A percentile compares a stretch with the other conserved stretches of the same genome.
phyloP scores from a whole-genome alignment of 2,888 invertebrate genomes.

The Andrena flavipes region DNA sequence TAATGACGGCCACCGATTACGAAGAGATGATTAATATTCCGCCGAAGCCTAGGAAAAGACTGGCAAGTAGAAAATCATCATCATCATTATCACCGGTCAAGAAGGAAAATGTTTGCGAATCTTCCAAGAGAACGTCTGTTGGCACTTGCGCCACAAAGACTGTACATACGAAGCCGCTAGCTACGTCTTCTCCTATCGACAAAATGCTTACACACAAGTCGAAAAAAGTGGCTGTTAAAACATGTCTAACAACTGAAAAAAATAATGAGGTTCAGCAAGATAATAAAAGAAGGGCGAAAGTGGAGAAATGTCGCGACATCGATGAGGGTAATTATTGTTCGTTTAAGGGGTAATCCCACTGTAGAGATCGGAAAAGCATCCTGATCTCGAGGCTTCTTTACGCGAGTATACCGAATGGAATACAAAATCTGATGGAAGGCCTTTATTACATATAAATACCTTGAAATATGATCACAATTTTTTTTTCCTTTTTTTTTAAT shows the following conservation, averaged over 20 bases:
- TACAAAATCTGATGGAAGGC: too few relatives aligned
- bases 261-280: slow-evolving; percentile 23
- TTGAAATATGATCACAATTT: too few relatives aligned
- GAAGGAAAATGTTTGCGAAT: slow-evolving; percentile 43
- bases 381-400: too few relatives aligned
- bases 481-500: too few relatives aligned
- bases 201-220: slow-evolving; percentile 52
- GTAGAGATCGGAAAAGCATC: too few relatives aligned
- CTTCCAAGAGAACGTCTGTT: slow-evolving; percentile 20
- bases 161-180: slow-evolving; percentile 70
- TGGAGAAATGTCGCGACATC: slow-evolving; percentile 28
- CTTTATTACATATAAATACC: too few relatives aligned
- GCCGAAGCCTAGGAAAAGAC: slow-evolving; percentile 71
- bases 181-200: slow-evolving; percentile 77
- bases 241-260: slow-evolving; percentile 16
- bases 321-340: slow-evolving; percentile 48
- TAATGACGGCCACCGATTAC: slow-evolving; percentile 73
- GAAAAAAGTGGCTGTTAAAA: slow-evolving; percentile 45
- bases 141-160: slow-evolving; percentile 42
- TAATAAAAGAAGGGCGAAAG: slow-evolving; percentile 38
- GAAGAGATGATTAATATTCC: slow-evolving; percentile 77
- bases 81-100: slow-evolving; percentile 31
- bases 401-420: too few relatives aligned
- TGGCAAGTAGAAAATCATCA: slow-evolving; percentile 43
- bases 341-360: not conserved